Evolutionary conservation across 2,888 invertebrate species (phyloP).

Genomic region (Drosophila mayaguana): DNA sequence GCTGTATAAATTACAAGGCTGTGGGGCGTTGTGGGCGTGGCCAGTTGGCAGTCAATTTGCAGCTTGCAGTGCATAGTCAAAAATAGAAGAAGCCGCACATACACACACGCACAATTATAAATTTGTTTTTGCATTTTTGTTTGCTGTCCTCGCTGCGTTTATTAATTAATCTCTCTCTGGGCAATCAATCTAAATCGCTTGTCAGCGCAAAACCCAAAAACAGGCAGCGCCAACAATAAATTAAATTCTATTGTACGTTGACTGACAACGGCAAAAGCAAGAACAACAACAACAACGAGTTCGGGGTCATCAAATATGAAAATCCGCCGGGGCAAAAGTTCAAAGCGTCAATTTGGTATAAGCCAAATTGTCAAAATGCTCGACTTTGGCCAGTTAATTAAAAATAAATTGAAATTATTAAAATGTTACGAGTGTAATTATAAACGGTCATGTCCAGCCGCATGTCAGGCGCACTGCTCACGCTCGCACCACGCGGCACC

Average conservation of each 20-base stretch:
- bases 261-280: slow-evolving; percentile 20
- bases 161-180: slow-evolving; percentile 57
- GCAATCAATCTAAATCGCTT: slow-evolving; percentile 78
- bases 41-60: slow-evolving; percentile 32
- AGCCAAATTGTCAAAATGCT: slow-evolving; percentile 39
- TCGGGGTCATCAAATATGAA: slow-evolving; percentile 15
- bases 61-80: slow-evolving; percentile 24
- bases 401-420: slow-evolving; percentile 73
- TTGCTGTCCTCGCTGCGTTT: slow-evolving; percentile 46
- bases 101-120: slow-evolving; percentile 43
- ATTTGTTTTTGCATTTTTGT: slow-evolving; percentile 52
- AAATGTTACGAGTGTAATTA: slow-evolving; percentile 64
- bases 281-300: slow-evolving; percentile 7
- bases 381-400: slow-evolving; percentile 62
- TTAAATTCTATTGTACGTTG: slow-evolving; percentile 62
- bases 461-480: too few relatives aligned
- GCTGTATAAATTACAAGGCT: slow-evolving; percentile 44
- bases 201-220: slow-evolving; percentile 58
- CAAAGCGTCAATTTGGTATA: slow-evolving; percentile 47
- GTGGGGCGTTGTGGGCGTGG: slow-evolving; percentile 17
- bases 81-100: slow-evolving; percentile 9
- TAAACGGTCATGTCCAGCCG: slow-evolving; percentile 16
- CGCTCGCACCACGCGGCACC: slow-evolving; percentile 42
- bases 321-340: slow-evolving; percentile 32
- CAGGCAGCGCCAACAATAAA: slow-evolving; percentile 57